Base-by-base conservation (phyloP, 2,888 invertebrate genomes). In the Eumacrocentrus americanus region DNA sequence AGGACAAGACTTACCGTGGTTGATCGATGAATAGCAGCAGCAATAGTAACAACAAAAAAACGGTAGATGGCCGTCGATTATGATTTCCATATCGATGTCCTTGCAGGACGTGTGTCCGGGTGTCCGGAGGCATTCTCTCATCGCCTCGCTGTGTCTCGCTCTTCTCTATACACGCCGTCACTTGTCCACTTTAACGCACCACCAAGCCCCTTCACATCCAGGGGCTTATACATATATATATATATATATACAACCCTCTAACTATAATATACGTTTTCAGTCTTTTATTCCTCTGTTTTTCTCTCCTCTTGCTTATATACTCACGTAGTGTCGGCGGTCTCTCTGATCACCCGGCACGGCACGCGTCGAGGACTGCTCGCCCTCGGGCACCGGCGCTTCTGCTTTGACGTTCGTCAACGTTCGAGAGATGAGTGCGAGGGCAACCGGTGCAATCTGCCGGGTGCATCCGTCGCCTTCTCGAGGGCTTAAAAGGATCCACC, bases 91-190 rank as follows among this genome's bases (percentile, higher is more conserved):
- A 70, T 68, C 62, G 70, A 71, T 58, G 70, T 74, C 76, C 75
- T 72, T 72, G 73, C 68, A 70, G 70, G 72, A 73, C 74, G 68
- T 74, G 72, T 71, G 67, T 65, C 72, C 74, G 71, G 70, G 29
- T 29, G 29, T 72, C 70, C 71, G 78, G 67, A 77, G 77, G 78
- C 80, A 80, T 80, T 72, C 78, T 80, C 75, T 79, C 80, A 80
- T 80, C 74, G 78, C 79, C 79, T 70, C 75, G 70, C 68, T 71
- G 69, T 72, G 58, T 55, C 66, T 67, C 67, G 64, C 60, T 54
- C 42, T 58, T 60, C 64, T 46, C 63, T 59, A 56, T 64, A 58
- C 5, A 29, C 29, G 29, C 9, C 29, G 29, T 29, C 29, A 29
- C 29, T 29, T 29, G 29, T 29, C 29, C 29, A 29, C 29, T 29